Base-by-base conservation (phyloP, 2,888 invertebrate genomes). In the Synanthedon tipuliformis region DNA sequence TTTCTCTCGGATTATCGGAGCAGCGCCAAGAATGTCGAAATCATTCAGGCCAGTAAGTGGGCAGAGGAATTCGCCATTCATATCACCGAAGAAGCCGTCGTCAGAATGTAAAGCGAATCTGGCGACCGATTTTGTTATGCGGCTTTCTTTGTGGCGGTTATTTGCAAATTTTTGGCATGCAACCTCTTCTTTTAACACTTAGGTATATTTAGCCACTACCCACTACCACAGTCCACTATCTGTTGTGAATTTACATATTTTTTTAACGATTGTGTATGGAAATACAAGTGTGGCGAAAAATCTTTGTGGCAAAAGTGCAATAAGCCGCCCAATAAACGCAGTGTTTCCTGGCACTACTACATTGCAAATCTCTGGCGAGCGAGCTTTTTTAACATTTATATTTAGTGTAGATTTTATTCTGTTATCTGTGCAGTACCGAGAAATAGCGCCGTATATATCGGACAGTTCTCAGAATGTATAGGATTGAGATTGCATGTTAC, bases 11-110 rank as follows among this genome's bases (percentile, higher is more conserved):
- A 81, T 83, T 76, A 85, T 82, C 84, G 83, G 78, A 81, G 71
- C 76, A 66, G 76, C 77, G 87, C 86, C 87, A 87, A 85, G 86
- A 86, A 86, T 86, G 82, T 86, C 73, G 85, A 86, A 84, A 86
- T 82, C 87, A 87, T 87, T 87, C 85, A 87, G 87, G 78, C 76
- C 82, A 78, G 83, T 79, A 81, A 83, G 86, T 85, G 83, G 85
- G 83, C 69, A 73, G 82, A 77, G 81, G 84, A 78, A 86, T 86
- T 79, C 68, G 78, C 86, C 87, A 87, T 87, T 87, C 86, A 87
- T 85, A 83, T 83, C 61, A 54, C 61, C 66, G 73, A 66, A 69
- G 73, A 66, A 69, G 71, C 66, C 66, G 69, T 66, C 69, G 63
- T 69, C 77, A 74, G 73, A 72, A 72, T 70, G 64, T 68, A 62